Evolutionary conservation across 1,140 invertebrate genomes (phyloP), one percentile per base, ranked within the genome.

Genomic region (Oreohelix idahoensis): DNA sequence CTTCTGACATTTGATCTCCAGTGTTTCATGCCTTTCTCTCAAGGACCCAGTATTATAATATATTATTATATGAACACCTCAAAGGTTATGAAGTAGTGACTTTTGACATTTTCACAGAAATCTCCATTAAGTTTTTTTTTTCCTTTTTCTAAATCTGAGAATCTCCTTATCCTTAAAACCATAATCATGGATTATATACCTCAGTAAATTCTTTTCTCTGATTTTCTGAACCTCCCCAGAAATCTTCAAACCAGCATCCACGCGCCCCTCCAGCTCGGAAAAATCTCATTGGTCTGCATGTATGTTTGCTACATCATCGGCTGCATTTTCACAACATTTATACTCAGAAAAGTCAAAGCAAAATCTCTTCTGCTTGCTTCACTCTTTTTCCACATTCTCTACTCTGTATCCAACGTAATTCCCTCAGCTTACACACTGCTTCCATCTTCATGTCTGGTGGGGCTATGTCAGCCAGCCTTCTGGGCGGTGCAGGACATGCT

Each of bases 201-300:
- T n/a, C n/a, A n/a, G n/a, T n/a, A n/a, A n/a, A n/a, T n/a, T n/a
- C n/a, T n/a, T n/a, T n/a, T n/a, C n/a, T n/a, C n/a, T n/a, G n/a
- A n/a, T n/a, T 58, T 23, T 17, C 23, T 58, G 10, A 58, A 23
- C n/a, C 17, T 71, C 69, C 32, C 11, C 79, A 82, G 87, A 38
- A 88, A 88, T 79, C 80, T 88, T 8, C 85, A 86, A 53, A 83
- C 84, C 45, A 88, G 85, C 45, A 85, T 88, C 73, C 85, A 88
- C 76, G 29, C 77, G 1, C 42, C 77, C 0, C 45, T 75, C 20
- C 82, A 85, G 38, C 79, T 88, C 42, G 87, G 87, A 11, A 86
- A 86, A 45, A 81, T 88, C 35, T 86, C 87, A 20, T 75, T 88
- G 42, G 83, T 82, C 69, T 86, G 85, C 69, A 85, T 88, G 81